phyloP scores from a whole-genome alignment of 2,888 invertebrate genomes.

The Ecliptopera silaceata region DNA sequence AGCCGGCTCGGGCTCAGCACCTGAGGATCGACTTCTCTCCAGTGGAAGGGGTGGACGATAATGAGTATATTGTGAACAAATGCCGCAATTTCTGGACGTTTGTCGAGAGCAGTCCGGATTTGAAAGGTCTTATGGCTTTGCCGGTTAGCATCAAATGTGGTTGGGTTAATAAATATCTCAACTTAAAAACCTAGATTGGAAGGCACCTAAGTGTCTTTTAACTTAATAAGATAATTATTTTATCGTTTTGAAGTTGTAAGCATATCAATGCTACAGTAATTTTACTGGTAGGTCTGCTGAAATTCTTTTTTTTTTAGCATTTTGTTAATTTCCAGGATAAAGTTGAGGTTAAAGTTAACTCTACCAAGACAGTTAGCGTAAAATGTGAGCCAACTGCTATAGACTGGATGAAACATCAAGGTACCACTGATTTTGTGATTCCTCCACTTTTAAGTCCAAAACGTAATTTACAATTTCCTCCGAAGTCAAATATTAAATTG shows the following conservation, averaged over 20 bases:
- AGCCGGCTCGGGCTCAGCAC: conserved; percentile 42
- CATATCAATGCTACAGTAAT: no score
- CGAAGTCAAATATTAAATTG: no score
- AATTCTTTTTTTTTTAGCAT: neutral
- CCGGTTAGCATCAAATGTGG: neutral
- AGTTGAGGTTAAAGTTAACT: neutral
- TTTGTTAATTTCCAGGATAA: neutral
- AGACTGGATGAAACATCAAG: conserved; percentile 7
- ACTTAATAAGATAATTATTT: no score
- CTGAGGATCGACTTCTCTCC: conserved; percentile 48
- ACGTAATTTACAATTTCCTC: no score
- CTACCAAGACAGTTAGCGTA: neutral
- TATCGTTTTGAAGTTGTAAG: no score
- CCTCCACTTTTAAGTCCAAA: no score
- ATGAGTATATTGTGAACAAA: conserved; percentile 20
- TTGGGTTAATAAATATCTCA: no score
- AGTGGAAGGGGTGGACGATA: conserved; percentile 28
- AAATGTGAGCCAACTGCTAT: neutral
- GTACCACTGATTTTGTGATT: neutral
- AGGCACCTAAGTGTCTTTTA: no score
- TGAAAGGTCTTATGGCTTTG: conserved; percentile 9
- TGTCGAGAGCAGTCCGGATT: conserved; percentile 13
- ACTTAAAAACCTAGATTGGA: no score
- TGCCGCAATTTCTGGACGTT: conserved; percentile 31
- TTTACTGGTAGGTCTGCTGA: no score